These are phyloP conservation scores for Steinernema hermaphroditum DNA, from an alignment of 2,888 invertebrate species.

Conservation along the genomic window DNA sequence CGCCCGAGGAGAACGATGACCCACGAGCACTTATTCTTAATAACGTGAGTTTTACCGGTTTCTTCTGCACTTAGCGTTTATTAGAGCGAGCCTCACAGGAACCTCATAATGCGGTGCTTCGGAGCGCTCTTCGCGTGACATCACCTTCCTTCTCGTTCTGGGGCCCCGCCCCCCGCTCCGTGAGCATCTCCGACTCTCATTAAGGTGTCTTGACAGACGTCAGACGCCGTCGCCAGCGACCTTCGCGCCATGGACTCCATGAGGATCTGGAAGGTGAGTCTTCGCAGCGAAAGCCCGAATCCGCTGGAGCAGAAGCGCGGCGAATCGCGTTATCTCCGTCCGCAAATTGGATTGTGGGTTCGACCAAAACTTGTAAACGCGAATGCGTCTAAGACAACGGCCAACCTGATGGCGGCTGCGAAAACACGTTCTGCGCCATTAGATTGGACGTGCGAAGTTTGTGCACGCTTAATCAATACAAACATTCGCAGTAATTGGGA, in stretches of 20 bases:
- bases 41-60: too few species aligned
- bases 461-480: slow-evolving; percentile 4
- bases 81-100: too few species aligned
- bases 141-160: neutral
- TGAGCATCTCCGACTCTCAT: slow-evolving; percentile 6
- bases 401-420: neutral
- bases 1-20: too few species aligned
- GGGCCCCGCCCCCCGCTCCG: neutral
- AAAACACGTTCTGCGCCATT: neutral
- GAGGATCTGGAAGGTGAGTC: slow-evolving; percentile 26
- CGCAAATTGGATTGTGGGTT: too few species aligned
- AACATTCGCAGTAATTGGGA: slow-evolving; percentile 3
- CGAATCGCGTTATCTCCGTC: too few species aligned
- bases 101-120: neutral
- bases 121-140: neutral
- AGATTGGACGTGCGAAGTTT: neutral
- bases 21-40: too few species aligned
- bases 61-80: too few species aligned
- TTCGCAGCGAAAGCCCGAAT: too few species aligned
- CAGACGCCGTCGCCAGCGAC: neutral
- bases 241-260: neutral
- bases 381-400: too few species aligned
- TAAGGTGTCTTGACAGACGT: neutral
- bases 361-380: too few species aligned
- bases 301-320: too few species aligned